Percentiles rank a stretch among this genome's conserved stretches.
Evolutionary conservation across 2,888 invertebrate genomes (phyloP).

Genomic region (Panzeria rudis): DNA sequence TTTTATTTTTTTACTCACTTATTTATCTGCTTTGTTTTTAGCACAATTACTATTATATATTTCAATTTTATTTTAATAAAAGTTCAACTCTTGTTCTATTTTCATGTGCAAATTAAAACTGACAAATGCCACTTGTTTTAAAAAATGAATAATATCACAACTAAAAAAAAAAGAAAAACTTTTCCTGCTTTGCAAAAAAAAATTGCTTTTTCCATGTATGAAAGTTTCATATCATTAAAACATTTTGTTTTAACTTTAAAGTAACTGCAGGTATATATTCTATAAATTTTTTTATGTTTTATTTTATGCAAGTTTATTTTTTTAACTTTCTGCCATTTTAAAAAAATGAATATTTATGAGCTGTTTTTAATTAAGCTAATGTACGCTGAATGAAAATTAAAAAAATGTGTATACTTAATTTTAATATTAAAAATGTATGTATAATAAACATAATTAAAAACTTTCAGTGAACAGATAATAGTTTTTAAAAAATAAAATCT

Average conservation of each 20-base stretch:
- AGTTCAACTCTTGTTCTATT: constrained; percentile 19
- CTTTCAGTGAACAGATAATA: constrained; percentile 31
- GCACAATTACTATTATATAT: constrained; percentile 8
- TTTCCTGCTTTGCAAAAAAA: constrained; percentile 10
- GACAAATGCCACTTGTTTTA: constrained; percentile 56
- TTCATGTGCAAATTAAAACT: constrained; percentile 29
- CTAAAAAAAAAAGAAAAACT: constrained; percentile 20
- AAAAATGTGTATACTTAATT: not conserved
- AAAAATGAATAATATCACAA: constrained; percentile 32
- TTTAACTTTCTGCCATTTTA: constrained; percentile 52
- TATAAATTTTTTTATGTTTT: not conserved
- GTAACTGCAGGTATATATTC: constrained; percentile 41
- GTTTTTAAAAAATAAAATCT: constrained; percentile 15
- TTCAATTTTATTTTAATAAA: constrained; percentile 14
- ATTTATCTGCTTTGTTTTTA: not conserved
- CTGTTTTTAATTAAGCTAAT: constrained; percentile 69
- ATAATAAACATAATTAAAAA: constrained; percentile 53
- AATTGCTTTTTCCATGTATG: not conserved
- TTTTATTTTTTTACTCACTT: not conserved
- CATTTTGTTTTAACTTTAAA: constrained; percentile 37
- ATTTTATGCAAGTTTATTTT: constrained; percentile 28
- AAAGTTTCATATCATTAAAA: constrained; percentile 60
- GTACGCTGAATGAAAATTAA: constrained; percentile 39
- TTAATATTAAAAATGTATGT: constrained; percentile 20
- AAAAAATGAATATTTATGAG: constrained; percentile 65